Conservation (phyloP, 2,113 vertebrate genomes). For the Chinchilla lanigera region DNA sequence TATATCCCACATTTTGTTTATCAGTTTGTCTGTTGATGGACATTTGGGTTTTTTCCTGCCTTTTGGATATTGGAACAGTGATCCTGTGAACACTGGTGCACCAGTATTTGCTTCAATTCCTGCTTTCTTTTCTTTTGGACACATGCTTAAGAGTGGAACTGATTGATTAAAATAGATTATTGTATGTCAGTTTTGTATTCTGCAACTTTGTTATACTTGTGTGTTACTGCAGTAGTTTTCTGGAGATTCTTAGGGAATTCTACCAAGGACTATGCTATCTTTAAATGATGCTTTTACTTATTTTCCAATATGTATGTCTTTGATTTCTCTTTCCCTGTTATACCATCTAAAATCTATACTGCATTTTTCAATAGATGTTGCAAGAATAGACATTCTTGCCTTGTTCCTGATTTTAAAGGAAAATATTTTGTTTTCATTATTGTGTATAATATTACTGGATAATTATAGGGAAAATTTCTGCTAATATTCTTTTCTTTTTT, state of each 20-base stretch:
- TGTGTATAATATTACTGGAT: background rate
- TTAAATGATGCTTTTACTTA: conserved; percentile 2
- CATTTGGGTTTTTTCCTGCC: background rate
- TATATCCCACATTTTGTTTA: background rate
- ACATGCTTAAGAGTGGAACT: background rate
- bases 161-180: background rate
- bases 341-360: background rate
- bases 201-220: background rate
- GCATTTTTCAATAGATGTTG: background rate
- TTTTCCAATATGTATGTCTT: background rate
- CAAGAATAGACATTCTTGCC: background rate
- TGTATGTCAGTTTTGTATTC: background rate
- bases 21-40: background rate
- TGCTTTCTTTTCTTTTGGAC: background rate
- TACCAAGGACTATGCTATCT: background rate
- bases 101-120: background rate
- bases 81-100: background rate
- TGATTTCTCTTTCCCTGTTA: conserved; percentile 15
- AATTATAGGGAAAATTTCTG: background rate
- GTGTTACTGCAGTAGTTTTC: background rate
- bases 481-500: background rate
- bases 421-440: conserved; percentile 18
- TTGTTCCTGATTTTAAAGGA: background rate
- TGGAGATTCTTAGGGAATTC: background rate
- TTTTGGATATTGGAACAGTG: background rate